Base-by-base conservation (phyloP, 2,888 invertebrate genomes). In the Holacanthella duospinosa region DNA sequence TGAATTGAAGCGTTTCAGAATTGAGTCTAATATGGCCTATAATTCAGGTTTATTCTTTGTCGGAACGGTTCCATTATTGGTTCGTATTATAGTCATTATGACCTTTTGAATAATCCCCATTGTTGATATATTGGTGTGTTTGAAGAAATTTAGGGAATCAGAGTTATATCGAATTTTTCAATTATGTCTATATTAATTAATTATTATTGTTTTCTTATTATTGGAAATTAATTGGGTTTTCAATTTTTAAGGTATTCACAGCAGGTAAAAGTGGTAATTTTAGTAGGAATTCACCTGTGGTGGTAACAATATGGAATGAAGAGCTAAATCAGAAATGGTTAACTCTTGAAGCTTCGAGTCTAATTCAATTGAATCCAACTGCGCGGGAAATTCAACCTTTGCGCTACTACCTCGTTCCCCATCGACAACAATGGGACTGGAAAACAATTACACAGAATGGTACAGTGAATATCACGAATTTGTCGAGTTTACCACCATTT, bases 301-400 rank as follows among this genome's bases (percentile, higher is more conserved):
- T 43, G 2, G 44, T 25, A 4, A 19, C 29, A 24, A 25, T 6
- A 9, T 59, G 44, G 44, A 59, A 44, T 24, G 59, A 36, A 25
- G 29, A 59, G 21, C 25, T 2, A 2, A 44, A 19, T 43, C 59
- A 59, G 26, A 59, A 44, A 21, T 59, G 59, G 59, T 6, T 44
- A 9, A 44, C 59, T 9, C 36, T 59, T 16, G 43, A 59, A 44
- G 59, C 44, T 19, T 29, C 57, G 12, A 27, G 6, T 21, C 6
- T 55, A 4, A 9, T 55, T 9, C 3, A 21, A 21, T n/a, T 19
- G 27, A 28, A 19, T 29, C 29, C 29, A 2, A 29, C 57, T 2
- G 29, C 29, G 2, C 27, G 57, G 12, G 57, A 29, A 19, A 16
- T 29, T 19, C 19, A 19, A 29, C 29, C 28, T 29, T 6, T 6